Conservation (phyloP, 2,113 vertebrate species). For the Cheilinus undulatus region DNA sequence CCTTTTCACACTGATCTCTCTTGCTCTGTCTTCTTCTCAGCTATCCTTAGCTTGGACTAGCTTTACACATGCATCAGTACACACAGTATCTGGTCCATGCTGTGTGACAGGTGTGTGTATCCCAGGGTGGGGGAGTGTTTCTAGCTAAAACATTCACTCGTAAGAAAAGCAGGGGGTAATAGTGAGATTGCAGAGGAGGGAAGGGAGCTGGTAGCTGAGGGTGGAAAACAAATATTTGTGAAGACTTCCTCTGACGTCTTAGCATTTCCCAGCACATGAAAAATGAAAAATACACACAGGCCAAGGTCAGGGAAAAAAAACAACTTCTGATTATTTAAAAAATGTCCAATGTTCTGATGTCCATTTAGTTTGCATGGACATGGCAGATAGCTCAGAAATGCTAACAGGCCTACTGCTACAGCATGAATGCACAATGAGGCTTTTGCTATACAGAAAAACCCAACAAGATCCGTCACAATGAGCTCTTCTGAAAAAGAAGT, state of each 20-base stretch:
- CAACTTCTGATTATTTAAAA: too few species aligned
- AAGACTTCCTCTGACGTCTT: conserved; percentile 59
- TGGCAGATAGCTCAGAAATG: conserved; percentile 46
- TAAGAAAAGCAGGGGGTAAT: conserved; percentile 58
- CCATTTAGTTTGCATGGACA: conserved; percentile 32
- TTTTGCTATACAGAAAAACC: conserved; percentile 45
- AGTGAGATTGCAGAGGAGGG: conserved; percentile 51
- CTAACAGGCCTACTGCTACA: conserved; percentile 48
- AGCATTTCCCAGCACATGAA: conserved; percentile 44
- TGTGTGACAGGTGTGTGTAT: conserved; percentile 70
- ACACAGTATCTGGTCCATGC: conserved; percentile 45
- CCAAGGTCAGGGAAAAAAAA: conserved; percentile 5
- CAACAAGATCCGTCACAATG: conserved; percentile 53
- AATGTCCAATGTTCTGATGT: conserved; percentile 9
- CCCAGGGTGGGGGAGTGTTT: conserved; percentile 37
- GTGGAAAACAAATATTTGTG: conserved; percentile 78
- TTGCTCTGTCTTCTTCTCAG: neutral
- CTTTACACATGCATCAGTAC: conserved; percentile 26
- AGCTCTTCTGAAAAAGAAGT: conserved; percentile 48
- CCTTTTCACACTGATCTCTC: neutral
- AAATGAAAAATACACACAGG: neutral
- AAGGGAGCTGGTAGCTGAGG: conserved; percentile 30
- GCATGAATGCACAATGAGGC: conserved; percentile 46
- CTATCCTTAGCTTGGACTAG: conserved; percentile 12
- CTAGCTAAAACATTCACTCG: conserved; percentile 59